phyloP scores from a whole-genome alignment of 2,113 vertebrate species.

The Cricetomys ansorgei region DNA sequence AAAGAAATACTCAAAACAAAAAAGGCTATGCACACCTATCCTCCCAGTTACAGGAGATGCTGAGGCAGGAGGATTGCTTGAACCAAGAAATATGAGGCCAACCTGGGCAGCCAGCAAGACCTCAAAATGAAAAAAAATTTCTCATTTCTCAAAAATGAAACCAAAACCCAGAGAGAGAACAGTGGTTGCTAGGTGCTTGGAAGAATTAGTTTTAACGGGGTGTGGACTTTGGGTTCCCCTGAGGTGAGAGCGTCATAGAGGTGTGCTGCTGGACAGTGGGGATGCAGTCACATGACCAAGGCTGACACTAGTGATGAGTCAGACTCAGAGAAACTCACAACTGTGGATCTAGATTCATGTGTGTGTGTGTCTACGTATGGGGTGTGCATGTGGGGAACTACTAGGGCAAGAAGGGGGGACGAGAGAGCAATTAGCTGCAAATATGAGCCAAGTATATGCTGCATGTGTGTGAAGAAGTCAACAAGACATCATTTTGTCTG shows the following conservation, averaged over 20 bases:
- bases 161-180: neutral
- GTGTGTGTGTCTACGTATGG: too few relatives aligned
- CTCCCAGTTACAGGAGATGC: neutral
- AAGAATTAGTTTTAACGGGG: neutral
- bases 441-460: too few relatives aligned
- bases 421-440: neutral
- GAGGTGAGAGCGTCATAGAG: too few relatives aligned
- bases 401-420: rapidly evolving
- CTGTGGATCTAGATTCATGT: neutral
- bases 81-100: neutral
- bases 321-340: neutral
- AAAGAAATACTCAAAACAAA: neutral
- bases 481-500: neutral
- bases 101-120: neutral
- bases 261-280: neutral
- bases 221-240: neutral
- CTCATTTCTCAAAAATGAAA: neutral
- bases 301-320: neutral
- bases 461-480: neutral
- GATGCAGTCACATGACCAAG: neutral
- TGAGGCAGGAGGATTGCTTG: neutral
- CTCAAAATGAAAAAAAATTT: too few relatives aligned
- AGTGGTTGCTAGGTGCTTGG: neutral
- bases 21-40: neutral
- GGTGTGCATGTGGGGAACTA: neutral